Conservation (phyloP, 2,797 vertebrate species). For the Tapera naevia region DNA sequence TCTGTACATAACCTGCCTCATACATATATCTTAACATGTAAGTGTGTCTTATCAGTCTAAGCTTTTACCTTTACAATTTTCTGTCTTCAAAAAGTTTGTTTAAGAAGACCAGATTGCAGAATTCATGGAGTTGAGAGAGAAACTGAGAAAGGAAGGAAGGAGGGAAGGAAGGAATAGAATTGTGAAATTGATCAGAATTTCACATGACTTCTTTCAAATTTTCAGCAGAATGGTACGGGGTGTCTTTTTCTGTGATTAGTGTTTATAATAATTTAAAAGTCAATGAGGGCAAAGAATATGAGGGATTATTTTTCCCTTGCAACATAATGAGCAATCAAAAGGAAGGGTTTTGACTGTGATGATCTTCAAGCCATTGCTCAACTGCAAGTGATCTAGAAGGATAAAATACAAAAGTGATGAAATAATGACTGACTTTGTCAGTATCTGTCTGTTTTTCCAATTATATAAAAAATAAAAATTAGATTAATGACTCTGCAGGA, state of each 20-base stretch:
- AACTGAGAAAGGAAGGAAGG: too few species aligned
- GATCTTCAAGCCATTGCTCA: not conserved
- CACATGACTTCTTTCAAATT: not conserved
- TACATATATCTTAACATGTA: not conserved
- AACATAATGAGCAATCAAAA: constrained; percentile 21
- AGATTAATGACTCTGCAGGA: not conserved
- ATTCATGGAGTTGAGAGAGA: not conserved
- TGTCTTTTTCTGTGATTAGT: constrained; percentile 29
- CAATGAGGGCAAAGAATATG: not conserved
- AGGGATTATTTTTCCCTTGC: not conserved
- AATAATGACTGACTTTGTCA: not conserved
- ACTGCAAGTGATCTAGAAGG: not conserved
- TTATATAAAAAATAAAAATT: not conserved
- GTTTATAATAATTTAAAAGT: constrained; percentile 42
- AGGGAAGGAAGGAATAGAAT: not conserved
- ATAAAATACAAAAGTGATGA: constrained; percentile 7
- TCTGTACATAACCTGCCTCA: not conserved
- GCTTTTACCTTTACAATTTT: not conserved
- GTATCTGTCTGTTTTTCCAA: not conserved
- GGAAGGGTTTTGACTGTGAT: not conserved
- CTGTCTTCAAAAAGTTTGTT: not conserved
- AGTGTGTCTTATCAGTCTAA: not conserved
- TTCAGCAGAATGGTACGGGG: not conserved
- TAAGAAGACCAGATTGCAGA: not conserved
- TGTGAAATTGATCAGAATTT: not conserved